Evolutionary conservation across 2,113 vertebrate genomes (phyloP).

Genomic region (Diadophis punctatus): DNA sequence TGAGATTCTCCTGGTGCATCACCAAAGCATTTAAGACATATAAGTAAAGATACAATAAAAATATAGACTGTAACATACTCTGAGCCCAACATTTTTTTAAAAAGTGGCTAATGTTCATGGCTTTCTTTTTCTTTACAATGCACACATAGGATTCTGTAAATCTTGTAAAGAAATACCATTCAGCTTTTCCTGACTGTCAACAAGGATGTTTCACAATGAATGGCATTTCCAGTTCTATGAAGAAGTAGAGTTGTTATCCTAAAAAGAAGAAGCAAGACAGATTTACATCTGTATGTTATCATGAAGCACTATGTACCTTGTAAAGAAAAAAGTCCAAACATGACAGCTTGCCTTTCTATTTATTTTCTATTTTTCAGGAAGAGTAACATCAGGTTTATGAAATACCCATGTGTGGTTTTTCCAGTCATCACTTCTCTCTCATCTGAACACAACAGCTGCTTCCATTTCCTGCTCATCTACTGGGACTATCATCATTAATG

Average conservation of each 20-base stretch:
- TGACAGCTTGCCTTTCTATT: conserved; percentile 12
- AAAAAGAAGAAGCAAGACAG: not conserved
- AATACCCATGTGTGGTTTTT: conserved; percentile 12
- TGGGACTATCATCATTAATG: conserved; percentile 29
- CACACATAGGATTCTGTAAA: not conserved
- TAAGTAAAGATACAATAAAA: not conserved
- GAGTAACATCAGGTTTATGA: conserved; percentile 28
- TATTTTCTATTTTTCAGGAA: conserved; percentile 14
- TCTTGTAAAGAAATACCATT: not conserved
- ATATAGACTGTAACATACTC: not conserved
- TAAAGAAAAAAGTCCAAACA: conserved; percentile 9
- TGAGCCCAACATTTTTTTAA: not conserved
- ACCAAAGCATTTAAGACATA: not conserved
- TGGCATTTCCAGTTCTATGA: not conserved
- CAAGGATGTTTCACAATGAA: not conserved
- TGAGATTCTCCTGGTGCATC: not conserved
- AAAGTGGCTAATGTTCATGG: not conserved
- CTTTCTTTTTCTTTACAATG: not conserved
- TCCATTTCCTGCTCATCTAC: conserved; percentile 31
- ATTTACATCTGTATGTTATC: not conserved
- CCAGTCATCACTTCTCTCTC: conserved; percentile 28
- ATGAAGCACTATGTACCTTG: not conserved
- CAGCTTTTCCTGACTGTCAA: not conserved
- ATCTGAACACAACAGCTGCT: conserved; percentile 28
- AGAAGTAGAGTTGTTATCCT: not conserved